These are phyloP conservation scores for Octomys mimax DNA, from an alignment of 2,797 vertebrate genomes.

Conservation along the genomic window DNA sequence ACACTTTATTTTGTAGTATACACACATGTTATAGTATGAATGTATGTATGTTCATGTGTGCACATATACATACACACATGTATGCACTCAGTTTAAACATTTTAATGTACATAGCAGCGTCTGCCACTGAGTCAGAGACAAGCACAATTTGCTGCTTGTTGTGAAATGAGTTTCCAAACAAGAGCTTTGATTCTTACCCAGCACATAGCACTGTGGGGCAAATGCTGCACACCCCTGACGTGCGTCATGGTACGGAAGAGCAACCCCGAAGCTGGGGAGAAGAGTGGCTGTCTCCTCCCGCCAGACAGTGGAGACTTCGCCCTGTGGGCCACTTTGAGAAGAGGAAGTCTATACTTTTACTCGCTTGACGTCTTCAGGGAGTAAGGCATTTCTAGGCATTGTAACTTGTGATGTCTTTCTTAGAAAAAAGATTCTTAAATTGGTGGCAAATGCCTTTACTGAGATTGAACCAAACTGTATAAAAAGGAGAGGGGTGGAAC, in stretches of 20 bases:
- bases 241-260: neutral
- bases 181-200: neutral
- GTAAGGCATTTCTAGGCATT: neutral
- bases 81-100: too few relatives aligned
- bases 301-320: neutral
- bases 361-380: neutral
- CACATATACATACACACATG: neutral
- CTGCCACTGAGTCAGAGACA: neutral
- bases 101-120: neutral
- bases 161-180: neutral
- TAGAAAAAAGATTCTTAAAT: neutral
- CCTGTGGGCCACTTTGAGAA: neutral
- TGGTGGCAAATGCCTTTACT: neutral
- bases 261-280: neutral
- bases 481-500: neutral
- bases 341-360: neutral
- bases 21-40: neutral
- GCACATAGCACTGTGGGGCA: neutral
- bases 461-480: neutral
- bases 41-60: neutral
- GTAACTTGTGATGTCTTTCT: neutral
- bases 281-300: neutral
- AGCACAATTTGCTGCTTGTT: neutral
- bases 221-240: neutral
- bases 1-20: neutral